Evolutionary conservation across 2,113 vertebrate genomes (phyloP), one percentile per base, ranked within the genome.

Genomic region (Mus spicilegus): DNA sequence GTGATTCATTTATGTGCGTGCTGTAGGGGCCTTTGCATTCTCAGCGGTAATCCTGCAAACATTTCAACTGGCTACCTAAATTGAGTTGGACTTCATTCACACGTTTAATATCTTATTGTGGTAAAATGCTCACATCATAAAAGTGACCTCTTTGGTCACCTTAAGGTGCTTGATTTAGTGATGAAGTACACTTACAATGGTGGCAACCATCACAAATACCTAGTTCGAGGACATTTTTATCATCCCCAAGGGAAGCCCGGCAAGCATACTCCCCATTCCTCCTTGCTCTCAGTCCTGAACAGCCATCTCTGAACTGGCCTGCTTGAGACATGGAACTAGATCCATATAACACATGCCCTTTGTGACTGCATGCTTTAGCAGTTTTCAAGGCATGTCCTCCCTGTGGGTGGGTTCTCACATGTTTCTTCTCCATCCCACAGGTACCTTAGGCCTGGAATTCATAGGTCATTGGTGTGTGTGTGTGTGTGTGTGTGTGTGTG

Each of bases 91-190:
- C 11, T 81, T 78, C 20, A 46, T 63, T 88, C 22, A 90, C 39
- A 87, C 5, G 49, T 84, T 46, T 51, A 33, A 13, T 42, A 46
- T 33, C 89, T 94, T 54, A 90, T 80, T 92, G 30, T 73, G n/a
- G 17, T 76, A 73, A 95, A 89, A 93, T 39, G 76, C 22, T 75
- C 0, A 1, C n/a, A 61, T 42, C 0, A 39, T 42, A 91, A 87
- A 94, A 95, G 33, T 67, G 14, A 63, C 67, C 87, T n/a, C 91
- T 69, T 85, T 82, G 56, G 78, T 11, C 72, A 65, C 69, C 70
- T 89, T 72, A 46, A 86, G 86, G 63, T 26, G 20, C 56, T 69
- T 80, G 30, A 56, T 56, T 95, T 70, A 19, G 17, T 58, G 42
- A 75, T 28, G 75, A 51, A 96, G 90, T 39, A 76, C 9, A 73